A percentile compares a stretch with the other conserved stretches of the same genome.
Conservation (phyloP, 2,888 invertebrate species). For the Macropis europaea region DNA sequence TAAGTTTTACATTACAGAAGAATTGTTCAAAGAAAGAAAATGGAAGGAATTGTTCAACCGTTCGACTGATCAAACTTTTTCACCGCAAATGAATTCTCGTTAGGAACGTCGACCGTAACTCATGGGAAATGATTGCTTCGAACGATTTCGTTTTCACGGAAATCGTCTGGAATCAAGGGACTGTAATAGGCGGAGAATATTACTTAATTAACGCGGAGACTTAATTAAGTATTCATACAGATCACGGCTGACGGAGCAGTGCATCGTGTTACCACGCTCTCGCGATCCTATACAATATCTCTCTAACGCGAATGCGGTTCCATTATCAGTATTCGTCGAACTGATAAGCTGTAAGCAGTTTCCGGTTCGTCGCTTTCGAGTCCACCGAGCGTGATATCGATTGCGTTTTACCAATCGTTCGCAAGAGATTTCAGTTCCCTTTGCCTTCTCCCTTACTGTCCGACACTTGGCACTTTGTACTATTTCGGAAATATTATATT, state of each 20-base stretch:
- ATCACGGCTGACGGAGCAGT: slow-evolving; percentile 24
- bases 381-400: slow-evolving; percentile 51
- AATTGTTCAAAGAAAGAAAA: no score
- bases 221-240: slow-evolving; percentile 48
- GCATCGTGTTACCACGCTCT: slow-evolving; percentile 33
- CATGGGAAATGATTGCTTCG: not conserved
- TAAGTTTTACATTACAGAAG: no score
- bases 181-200: not conserved
- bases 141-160: not conserved
- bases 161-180: not conserved
- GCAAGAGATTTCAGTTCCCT: slow-evolving; percentile 2
- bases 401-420: slow-evolving; percentile 47
- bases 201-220: slow-evolving; percentile 37
- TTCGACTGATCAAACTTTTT: no score
- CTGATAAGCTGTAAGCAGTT: slow-evolving; percentile 60
- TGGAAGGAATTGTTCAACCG: no score
- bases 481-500: no score
- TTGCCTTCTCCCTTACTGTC: not conserved
- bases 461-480: not conserved
- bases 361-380: slow-evolving; percentile 54
- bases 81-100: no score
- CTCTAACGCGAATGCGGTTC: slow-evolving; percentile 16
- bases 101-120: not conserved
- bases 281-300: slow-evolving; percentile 46
- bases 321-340: slow-evolving; percentile 52